A percentile compares a stretch with the other conserved stretches of the same genome.
These are phyloP conservation scores for Acleris laterana DNA, from an alignment of 2,888 invertebrate genomes.

Conservation along the genomic window DNA sequence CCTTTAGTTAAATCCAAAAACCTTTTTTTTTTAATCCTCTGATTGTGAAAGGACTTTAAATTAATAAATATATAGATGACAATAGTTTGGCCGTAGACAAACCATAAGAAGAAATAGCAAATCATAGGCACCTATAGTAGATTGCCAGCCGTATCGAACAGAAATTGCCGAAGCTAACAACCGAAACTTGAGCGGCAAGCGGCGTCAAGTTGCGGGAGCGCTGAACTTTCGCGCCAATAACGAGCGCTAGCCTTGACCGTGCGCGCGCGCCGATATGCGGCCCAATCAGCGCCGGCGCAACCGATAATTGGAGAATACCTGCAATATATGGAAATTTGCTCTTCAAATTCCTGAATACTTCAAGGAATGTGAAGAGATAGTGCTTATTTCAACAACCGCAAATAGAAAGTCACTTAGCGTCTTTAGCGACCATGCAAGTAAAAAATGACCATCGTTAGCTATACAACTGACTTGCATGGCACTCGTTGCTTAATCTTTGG, in stretches of 20 bases:
- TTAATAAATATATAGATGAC: not conserved
- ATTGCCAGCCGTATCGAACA: slow-evolving; percentile 4
- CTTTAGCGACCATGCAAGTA: slow-evolving; percentile 7
- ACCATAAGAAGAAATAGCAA: slow-evolving; percentile 3
- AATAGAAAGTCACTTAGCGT: slow-evolving; percentile 26
- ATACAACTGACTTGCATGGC: slow-evolving; percentile 21
- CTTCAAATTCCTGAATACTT: no score
- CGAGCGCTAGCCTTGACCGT: slow-evolving; percentile 80
- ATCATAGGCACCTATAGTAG: not conserved
- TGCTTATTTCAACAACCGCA: slow-evolving; percentile 3
- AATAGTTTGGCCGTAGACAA: not conserved
- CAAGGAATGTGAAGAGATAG: not conserved
- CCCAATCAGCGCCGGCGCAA: slow-evolving; percentile 11
- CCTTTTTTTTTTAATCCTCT: no score
- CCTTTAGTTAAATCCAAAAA: no score
- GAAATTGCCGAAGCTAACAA: slow-evolving; percentile 15
- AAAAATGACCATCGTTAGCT: slow-evolving; percentile 22
- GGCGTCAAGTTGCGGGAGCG: slow-evolving; percentile 53
- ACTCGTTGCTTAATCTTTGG: slow-evolving; percentile 31
- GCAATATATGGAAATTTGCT: not conserved
- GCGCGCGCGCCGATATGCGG: slow-evolving; percentile 49
- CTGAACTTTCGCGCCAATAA: slow-evolving; percentile 73
- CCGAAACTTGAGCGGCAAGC: slow-evolving; percentile 10
- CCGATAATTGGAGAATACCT: slow-evolving; percentile 2
- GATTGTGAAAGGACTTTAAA: no score